phyloP scores from a whole-genome alignment of 2,888 invertebrate genomes.

The Xestobium rufovillosum region DNA sequence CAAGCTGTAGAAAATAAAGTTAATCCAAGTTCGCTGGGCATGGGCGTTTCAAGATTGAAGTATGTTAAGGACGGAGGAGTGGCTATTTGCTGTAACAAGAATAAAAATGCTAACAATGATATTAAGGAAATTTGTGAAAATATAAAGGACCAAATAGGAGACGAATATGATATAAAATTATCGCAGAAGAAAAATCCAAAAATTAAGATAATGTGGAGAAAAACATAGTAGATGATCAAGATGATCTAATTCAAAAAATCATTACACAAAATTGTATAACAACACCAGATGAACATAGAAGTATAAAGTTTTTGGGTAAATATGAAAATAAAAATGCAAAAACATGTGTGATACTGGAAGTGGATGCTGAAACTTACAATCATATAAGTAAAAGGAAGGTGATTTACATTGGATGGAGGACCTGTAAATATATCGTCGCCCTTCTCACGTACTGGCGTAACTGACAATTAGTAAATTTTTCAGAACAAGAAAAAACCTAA shows the following conservation, averaged over 20 bases:
- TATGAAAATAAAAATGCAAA: not conserved
- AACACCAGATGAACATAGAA: not conserved
- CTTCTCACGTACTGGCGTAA: no score
- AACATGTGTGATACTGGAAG: slow-evolving; percentile 1
- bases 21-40: not conserved
- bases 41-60: slow-evolving; percentile 1
- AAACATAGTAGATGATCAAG: not conserved
- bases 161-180: not conserved
- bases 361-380: no score
- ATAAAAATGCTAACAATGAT: no score
- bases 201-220: not conserved
- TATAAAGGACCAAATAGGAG: not conserved
- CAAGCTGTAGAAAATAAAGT: not conserved
- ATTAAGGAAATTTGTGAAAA: not conserved
- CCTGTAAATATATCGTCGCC: no score
- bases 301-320: not conserved
- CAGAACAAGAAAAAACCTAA: no score
- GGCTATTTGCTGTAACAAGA: not conserved
- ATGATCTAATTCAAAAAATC: not conserved
- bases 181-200: slow-evolving; percentile 2
- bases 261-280: not conserved
- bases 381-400: no score
- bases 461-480: no score
- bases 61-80: slow-evolving; percentile 2
- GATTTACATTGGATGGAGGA: no score